Base-by-base conservation (phyloP, 1,140 invertebrate genomes). In the Holotrichia oblita region DNA sequence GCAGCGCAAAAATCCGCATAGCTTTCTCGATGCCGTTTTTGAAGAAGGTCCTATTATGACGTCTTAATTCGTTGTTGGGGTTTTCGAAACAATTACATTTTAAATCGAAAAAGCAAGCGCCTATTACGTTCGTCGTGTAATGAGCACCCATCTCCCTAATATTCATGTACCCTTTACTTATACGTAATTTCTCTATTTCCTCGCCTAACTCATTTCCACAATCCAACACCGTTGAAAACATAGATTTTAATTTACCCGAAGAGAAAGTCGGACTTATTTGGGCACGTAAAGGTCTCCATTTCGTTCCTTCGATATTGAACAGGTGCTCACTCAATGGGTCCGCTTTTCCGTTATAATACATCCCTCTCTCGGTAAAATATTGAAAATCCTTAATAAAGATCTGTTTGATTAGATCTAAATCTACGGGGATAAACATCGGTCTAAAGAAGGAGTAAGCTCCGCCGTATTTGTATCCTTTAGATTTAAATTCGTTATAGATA, bases 341-440 rank as follows among this genome's bases (percentile, higher is more conserved):
- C 0, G 84, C 85, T 79, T 88, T 83, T 75, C 87, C 88, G 72
- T 88, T 87, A 20, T 86, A 83, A 24, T 87, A 85, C 0, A 89
- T 64, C 0, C 88, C 88, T 72, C 89, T 84, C 82, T 90, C 88
- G 44, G 85, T 84, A 80, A 91, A 91, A 82, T 85, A 83, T 0
- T 83, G 76, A 73, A 90, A 90, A 81, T 91, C 88, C 78, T 88
- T 22, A 9, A 76, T 87, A 17, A 93, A 77, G 3, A 93, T 87
- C n/a, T 87, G 83, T 80, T 91, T 92, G 0, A 92, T 87, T 0
- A 94, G 80, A 6, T 91, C 89, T 22, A 91, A 84, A 82, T 93
- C 90, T 10, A 89, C 85, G 0, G 89, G 81, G 0, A 90, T 75
- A 9, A 85, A 86, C 3, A 89, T 89, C 75, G 87, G 86, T 9